These are phyloP conservation scores for Drosophila sp. DNA, from an alignment of 1,140 invertebrate genomes.

Conservation along the genomic window DNA sequence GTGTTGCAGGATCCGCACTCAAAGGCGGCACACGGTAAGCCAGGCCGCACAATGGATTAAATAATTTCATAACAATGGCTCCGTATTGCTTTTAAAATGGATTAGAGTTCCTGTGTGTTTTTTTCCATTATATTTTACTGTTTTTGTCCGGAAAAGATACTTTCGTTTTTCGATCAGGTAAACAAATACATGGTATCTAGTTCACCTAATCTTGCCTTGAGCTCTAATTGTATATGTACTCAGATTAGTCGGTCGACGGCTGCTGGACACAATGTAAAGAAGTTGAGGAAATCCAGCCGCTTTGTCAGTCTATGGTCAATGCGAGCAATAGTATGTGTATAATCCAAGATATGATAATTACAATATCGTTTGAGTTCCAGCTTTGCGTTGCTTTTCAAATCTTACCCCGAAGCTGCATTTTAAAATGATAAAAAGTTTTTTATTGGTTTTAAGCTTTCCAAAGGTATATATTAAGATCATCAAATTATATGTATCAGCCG, in stretches of 20 bases:
- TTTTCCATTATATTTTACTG: slow-evolving; percentile 18
- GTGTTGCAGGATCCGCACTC: slow-evolving; percentile 23
- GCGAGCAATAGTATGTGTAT: background rate
- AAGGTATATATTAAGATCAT: no score
- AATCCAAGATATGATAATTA: background rate
- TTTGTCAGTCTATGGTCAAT: background rate
- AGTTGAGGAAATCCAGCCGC: background rate
- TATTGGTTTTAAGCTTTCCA: no score
- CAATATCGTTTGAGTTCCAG: background rate
- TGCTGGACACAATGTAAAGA: background rate
- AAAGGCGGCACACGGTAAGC: slow-evolving; percentile 17
- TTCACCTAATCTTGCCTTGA: slow-evolving; percentile 36
- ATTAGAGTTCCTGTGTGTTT: slow-evolving; percentile 30
- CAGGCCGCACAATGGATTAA: slow-evolving; percentile 44
- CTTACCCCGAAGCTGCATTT: no score
- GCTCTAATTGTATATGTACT: slow-evolving; percentile 17
- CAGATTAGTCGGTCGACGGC: slow-evolving; percentile 15
- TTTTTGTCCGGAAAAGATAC: slow-evolving; percentile 36
- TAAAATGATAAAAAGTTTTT: no score
- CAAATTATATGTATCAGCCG: no score
- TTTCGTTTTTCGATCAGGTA: slow-evolving; percentile 50
- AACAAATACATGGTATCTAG: slow-evolving; percentile 32
- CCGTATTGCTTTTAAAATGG: slow-evolving; percentile 47
- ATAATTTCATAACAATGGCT: slow-evolving; percentile 46
- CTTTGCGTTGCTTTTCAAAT: background rate